Percentiles rank a stretch among this genome's conserved stretches.
phyloP scores from a whole-genome alignment of 2,888 invertebrate species.

The Chirona hameri region DNA sequence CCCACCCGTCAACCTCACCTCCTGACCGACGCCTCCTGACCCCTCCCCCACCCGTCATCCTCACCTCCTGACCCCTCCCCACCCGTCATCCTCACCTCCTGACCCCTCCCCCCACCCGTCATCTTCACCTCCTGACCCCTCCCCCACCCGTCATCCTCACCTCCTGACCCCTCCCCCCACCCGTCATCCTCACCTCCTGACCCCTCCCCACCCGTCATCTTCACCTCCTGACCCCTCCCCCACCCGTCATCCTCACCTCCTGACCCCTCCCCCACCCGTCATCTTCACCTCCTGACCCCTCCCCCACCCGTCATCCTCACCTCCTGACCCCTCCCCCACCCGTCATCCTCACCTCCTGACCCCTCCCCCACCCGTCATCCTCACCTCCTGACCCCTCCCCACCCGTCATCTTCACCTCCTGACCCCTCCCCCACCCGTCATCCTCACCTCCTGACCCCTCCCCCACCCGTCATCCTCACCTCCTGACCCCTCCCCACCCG shows the following conservation, averaged over 20 bases:
- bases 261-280: no score
- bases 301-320: background rate
- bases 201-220: no score
- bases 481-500: background rate
- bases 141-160: background rate
- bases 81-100: background rate
- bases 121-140: background rate
- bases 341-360: background rate
- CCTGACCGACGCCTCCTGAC: no score
- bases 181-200: background rate
- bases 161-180: background rate
- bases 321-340: background rate
- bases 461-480: background rate
- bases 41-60: background rate
- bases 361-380: background rate
- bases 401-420: background rate
- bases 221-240: background rate
- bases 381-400: background rate
- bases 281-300: background rate
- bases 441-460: background rate
- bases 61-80: background rate
- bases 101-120: no score
- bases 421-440: no score
- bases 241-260: background rate
- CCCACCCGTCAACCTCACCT: background rate